Conservation (phyloP, 2,888 invertebrate species). For the Candidula unifasciata region DNA sequence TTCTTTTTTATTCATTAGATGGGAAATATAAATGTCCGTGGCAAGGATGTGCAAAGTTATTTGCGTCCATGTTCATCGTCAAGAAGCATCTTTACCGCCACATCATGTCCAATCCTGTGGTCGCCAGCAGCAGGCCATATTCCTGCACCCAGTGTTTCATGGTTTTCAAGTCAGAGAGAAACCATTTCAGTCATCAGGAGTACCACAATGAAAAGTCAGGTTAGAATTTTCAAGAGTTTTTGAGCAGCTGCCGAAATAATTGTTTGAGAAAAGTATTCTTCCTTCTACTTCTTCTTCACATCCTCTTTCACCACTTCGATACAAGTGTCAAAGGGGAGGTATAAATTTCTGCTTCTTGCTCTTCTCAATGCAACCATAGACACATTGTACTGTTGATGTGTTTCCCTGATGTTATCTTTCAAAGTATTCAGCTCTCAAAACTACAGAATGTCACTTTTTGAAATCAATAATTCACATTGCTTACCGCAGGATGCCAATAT, state of each 20-base stretch:
- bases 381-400: no score
- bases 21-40: constrained; percentile 49
- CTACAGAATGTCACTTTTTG: no score
- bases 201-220: constrained; percentile 48
- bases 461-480: no score
- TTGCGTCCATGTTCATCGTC: constrained; percentile 39
- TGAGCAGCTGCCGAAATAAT: neutral
- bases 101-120: neutral
- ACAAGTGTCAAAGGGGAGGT: no score
- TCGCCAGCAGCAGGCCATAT: constrained; percentile 15
- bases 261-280: no score
- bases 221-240: neutral
- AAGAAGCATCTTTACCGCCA: constrained; percentile 47
- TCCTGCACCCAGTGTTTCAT: constrained; percentile 43
- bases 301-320: no score
- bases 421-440: no score
- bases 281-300: no score
- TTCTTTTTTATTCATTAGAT: constrained; percentile 20
- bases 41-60: constrained; percentile 38
- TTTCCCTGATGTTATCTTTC: no score
- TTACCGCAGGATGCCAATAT: neutral
- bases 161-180: constrained; percentile 29
- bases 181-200: constrained; percentile 37
- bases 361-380: no score
- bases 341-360: no score